A percentile compares a stretch with the other conserved stretches of the same genome.
These are phyloP conservation scores for Eustalomyia histrio DNA, from an alignment of 2,888 invertebrate species.

Conservation along the genomic window DNA sequence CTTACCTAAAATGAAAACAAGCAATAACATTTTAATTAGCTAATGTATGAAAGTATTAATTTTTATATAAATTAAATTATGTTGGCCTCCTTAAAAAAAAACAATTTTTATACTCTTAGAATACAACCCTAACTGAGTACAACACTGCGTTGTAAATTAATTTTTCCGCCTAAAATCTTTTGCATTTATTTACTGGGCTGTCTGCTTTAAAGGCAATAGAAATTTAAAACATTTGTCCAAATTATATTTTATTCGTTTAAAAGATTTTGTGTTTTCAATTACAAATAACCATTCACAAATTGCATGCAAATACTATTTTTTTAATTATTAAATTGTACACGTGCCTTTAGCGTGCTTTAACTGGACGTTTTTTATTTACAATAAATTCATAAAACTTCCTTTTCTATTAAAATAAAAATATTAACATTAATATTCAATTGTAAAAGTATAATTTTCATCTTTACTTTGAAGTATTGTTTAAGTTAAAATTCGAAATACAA, in stretches of 20 bases:
- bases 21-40: background rate
- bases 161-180: too few relatives aligned
- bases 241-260: too few relatives aligned
- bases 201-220: too few relatives aligned
- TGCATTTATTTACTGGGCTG: too few relatives aligned
- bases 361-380: background rate
- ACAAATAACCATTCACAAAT: background rate
- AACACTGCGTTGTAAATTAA: too few relatives aligned
- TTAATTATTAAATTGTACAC: background rate
- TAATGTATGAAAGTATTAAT: background rate
- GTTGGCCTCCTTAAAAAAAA: too few relatives aligned
- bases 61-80: too few relatives aligned
- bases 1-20: constrained; percentile 54
- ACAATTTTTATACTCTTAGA: too few relatives aligned
- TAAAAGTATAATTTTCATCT: background rate
- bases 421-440: background rate
- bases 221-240: too few relatives aligned
- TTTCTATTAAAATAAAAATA: background rate
- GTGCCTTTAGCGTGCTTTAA: background rate
- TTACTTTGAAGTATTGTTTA: background rate
- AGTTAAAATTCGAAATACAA: background rate
- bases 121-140: too few relatives aligned
- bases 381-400: background rate
- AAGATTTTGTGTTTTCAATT: too few relatives aligned
- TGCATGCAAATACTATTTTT: background rate